A percentile compares a stretch with the other conserved stretches of the same genome.
Conservation (phyloP, 2,888 invertebrate genomes). For the Dolichomitus sp. region DNA sequence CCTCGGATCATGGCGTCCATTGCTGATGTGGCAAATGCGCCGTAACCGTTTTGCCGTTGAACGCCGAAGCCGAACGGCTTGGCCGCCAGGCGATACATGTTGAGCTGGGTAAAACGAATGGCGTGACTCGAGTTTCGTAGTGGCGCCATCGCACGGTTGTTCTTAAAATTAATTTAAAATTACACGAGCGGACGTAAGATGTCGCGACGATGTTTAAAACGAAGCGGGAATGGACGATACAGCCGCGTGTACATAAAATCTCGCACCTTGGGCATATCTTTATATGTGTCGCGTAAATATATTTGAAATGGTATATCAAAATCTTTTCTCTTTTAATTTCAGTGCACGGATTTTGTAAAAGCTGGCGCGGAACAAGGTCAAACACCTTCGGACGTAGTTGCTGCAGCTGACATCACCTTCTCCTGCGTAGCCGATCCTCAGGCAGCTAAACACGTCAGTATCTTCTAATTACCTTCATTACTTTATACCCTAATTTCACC, state of each 20-base stretch:
- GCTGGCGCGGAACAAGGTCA: constrained; percentile 95
- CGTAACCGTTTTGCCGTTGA: constrained; percentile 66
- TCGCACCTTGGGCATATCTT: background rate
- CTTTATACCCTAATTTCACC: background rate
- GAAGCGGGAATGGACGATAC: constrained; percentile 31
- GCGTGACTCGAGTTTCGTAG: constrained; percentile 58
- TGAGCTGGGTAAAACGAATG: constrained; percentile 70
- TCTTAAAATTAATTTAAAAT: background rate
- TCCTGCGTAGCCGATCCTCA: constrained; percentile 98
- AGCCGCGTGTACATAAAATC: background rate
- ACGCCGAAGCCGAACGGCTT: constrained; percentile 43
- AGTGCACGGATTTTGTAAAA: constrained; percentile 95
- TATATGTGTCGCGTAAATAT: background rate
- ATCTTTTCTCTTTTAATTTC: constrained; percentile 80
- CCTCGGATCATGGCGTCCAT: constrained; percentile 81
- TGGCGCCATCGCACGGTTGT: constrained; percentile 74
- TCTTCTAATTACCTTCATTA: background rate
- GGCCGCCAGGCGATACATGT: constrained; percentile 67
- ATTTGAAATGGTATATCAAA: constrained; percentile 21
- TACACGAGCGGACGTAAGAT: constrained; percentile 60
- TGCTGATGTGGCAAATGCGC: constrained; percentile 82
- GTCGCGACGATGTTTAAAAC: constrained; percentile 51
- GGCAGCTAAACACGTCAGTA: constrained; percentile 96
- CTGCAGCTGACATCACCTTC: constrained; percentile 97
- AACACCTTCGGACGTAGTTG: constrained; percentile 97